Base-by-base conservation (phyloP, 1,140 invertebrate species). In the Philaenus spumarius region DNA sequence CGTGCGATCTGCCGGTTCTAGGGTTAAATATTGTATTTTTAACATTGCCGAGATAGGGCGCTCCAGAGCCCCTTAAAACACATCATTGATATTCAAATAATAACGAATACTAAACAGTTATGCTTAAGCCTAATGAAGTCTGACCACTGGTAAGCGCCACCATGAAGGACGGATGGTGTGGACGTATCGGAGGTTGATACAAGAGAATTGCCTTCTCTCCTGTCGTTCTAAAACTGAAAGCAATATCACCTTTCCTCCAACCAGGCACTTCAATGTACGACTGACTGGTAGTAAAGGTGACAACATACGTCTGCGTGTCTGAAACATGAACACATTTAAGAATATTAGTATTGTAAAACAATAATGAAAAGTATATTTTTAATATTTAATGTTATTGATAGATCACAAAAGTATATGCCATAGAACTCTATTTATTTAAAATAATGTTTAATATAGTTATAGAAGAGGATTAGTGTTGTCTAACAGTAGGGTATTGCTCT, bases 301-400 rank as follows among this genome's bases (percentile, higher is more conserved):
- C 90, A 0, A 93, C 90, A 72, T 93, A 93, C 64, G 89, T 83
- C 71, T 94, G 90, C 1, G 90, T 95, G 72, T 93, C 90, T 93
- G 67, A 59, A 76, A 74, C 56, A 51, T 4, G 26, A 30, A 30
- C n/a, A n/a, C n/a, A n/a, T n/a, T n/a, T n/a, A n/a, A n/a, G n/a
- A n/a, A n/a, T n/a, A n/a, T n/a, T n/a, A n/a, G n/a, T n/a, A n/a
- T n/a, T n/a, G n/a, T n/a, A n/a, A n/a, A n/a, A n/a, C n/a, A n/a
- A n/a, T n/a, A n/a, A n/a, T n/a, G n/a, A n/a, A n/a, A n/a, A n/a
- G n/a, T n/a, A n/a, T n/a, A n/a, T n/a, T n/a, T n/a, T n/a, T n/a
- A n/a, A n/a, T n/a, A n/a, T n/a, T n/a, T n/a, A n/a, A n/a, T n/a
- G n/a, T n/a, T n/a, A n/a, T n/a, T n/a, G n/a, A n/a, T n/a, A n/a